phyloP scores from a whole-genome alignment of 2,113 vertebrate species.

The Fulmarus glacialis region DNA sequence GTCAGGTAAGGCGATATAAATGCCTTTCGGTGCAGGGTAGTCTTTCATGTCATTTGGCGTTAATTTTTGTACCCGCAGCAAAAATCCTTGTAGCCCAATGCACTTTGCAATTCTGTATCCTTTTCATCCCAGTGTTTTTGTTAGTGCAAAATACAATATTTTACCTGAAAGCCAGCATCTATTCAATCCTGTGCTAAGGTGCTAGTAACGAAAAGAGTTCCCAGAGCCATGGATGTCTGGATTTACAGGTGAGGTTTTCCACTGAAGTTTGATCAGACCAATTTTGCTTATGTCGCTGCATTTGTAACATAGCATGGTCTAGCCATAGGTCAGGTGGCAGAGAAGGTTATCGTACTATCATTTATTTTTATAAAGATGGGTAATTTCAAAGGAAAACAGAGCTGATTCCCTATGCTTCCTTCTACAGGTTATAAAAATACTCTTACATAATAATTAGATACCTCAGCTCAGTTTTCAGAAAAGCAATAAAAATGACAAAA shows the following conservation, averaged over 20 bases:
- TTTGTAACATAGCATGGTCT: not conserved
- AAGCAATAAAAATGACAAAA: not conserved
- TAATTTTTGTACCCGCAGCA: not conserved
- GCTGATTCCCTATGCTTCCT: not conserved
- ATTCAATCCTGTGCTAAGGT: not conserved
- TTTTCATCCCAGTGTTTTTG: not conserved
- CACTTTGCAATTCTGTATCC: not conserved
- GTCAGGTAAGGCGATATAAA: not conserved
- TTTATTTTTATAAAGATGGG: not conserved
- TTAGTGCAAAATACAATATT: not conserved
- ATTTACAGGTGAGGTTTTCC: not conserved
- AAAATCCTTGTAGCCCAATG: not conserved
- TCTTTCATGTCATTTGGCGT: not conserved
- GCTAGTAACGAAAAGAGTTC: not conserved
- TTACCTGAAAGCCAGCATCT: not conserved
- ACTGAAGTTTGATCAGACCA: not conserved
- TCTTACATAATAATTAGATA: not conserved
- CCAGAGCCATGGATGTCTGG: not conserved
- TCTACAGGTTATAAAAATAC: not conserved
- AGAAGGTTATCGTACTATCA: not conserved
- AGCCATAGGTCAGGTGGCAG: not conserved
- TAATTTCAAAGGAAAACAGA: not conserved
- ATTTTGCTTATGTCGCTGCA: not conserved
- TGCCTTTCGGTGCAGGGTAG: not conserved
- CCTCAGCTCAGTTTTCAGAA: not conserved